phyloP scores from a whole-genome alignment of 2,797 vertebrate species.

The Crenuchus spilurus region DNA sequence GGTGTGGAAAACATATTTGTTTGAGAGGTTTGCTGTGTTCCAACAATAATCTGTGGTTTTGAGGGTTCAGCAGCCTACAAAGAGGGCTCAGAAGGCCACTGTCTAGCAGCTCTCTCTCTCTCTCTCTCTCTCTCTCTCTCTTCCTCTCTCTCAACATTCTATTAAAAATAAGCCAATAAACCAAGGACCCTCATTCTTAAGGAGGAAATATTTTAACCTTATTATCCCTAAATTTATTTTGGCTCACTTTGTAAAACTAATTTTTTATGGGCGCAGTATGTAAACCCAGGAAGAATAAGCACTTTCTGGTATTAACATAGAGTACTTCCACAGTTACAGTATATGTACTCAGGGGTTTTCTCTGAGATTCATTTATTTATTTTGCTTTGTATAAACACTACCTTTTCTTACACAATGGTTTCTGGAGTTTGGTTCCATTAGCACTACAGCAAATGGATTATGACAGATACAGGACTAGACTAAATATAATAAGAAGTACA shows the following conservation, averaged over 20 bases:
- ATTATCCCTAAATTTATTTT: conserved; percentile 71
- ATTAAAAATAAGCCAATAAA: conserved; percentile 82
- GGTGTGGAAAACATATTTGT: conserved; percentile 54
- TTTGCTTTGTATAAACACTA: neutral
- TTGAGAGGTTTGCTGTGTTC: conserved; percentile 76
- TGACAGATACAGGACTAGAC: neutral
- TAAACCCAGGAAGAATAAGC: conserved; percentile 44
- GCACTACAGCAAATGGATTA: neutral
- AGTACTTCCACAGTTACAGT: neutral
- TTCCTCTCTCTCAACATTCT: conserved; percentile 65
- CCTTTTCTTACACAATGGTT: neutral
- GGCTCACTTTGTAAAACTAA: conserved; percentile 50
- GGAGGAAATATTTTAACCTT: conserved; percentile 83
- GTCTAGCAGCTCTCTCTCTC: conserved; percentile 62
- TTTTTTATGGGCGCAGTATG: conserved; percentile 56
- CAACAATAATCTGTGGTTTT: conserved; percentile 94
- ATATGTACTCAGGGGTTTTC: neutral
- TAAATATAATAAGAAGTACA: neutral
- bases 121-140: neutral
- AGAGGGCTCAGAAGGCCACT: conserved; percentile 85
- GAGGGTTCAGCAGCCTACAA: conserved; percentile 85
- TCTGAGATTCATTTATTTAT: neutral
- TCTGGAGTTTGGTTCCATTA: too few relatives aligned
- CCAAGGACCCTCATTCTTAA: conserved; percentile 74
- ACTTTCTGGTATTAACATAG: conserved; percentile 32